These are phyloP conservation scores for Butorides virescens DNA, from an alignment of 2,113 vertebrate genomes.

Conservation along the genomic window DNA sequence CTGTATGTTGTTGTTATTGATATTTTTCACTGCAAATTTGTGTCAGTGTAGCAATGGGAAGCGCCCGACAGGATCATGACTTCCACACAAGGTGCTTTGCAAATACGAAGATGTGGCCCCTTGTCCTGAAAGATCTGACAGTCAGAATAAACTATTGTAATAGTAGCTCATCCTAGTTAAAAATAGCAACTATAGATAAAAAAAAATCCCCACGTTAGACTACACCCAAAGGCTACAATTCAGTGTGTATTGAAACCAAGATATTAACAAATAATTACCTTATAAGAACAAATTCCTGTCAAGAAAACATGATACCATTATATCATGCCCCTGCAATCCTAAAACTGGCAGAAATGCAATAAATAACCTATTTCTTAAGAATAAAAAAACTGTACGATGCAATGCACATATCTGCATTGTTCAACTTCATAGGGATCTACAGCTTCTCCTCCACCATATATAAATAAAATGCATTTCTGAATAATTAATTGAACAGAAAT, in stretches of 20 bases:
- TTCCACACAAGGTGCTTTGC: background rate
- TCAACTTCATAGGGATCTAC: conserved; percentile 6
- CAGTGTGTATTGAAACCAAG: background rate
- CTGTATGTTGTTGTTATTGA: background rate
- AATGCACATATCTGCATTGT: conserved; percentile 10
- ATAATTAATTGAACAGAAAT: background rate
- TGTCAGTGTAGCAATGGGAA: background rate
- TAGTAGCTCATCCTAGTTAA: background rate
- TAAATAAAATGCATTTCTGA: background rate
- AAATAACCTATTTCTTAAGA: conserved; percentile 47
- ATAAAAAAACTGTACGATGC: conserved; percentile 40
- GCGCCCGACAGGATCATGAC: background rate
- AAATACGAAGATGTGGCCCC: background rate
- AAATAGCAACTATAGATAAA: background rate
- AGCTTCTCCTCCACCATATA: background rate
- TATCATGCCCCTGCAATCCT: conserved; percentile 6
- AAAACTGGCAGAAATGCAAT: conserved; percentile 59
- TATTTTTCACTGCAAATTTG: background rate
- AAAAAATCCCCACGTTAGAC: background rate
- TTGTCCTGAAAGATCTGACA: background rate
- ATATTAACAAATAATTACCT: conserved; percentile 53
- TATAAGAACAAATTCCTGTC: conserved; percentile 36
- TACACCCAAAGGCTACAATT: conserved; percentile 3
- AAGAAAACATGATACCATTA: conserved; percentile 33
- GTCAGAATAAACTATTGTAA: background rate